These are phyloP conservation scores for Alectura lathami DNA, from an alignment of 2,113 vertebrate species.

Conservation along the genomic window DNA sequence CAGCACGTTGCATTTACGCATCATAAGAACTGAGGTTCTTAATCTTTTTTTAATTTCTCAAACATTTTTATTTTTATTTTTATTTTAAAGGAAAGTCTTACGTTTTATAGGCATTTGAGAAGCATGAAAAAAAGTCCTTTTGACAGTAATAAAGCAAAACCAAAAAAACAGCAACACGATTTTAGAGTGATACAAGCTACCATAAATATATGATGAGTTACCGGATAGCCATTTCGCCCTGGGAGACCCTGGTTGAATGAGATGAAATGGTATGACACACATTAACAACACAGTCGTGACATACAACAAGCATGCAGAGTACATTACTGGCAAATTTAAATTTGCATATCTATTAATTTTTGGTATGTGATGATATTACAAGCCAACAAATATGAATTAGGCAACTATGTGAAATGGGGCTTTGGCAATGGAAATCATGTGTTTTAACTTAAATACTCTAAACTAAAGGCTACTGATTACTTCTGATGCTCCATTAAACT, in stretches of 20 bases:
- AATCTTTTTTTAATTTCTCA: background rate
- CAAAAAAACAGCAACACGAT: background rate
- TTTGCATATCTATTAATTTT: background rate
- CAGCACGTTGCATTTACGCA: background rate
- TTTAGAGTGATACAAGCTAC: slow-evolving; percentile 15
- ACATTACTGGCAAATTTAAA: slow-evolving; percentile 5
- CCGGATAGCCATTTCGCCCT: slow-evolving; percentile 73
- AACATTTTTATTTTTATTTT: background rate
- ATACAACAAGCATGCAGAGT: slow-evolving; percentile 38
- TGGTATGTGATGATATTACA: background rate
- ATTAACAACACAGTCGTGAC: slow-evolving; percentile 60
- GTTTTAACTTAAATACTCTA: background rate
- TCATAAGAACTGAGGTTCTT: background rate
- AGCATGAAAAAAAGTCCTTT: background rate
- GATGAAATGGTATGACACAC: slow-evolving; percentile 70
- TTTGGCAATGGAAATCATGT: background rate
- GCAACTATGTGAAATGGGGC: background rate
- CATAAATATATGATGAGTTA: slow-evolving; percentile 56
- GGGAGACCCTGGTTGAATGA: slow-evolving; percentile 72
- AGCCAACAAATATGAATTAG: background rate
- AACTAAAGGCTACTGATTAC: background rate
- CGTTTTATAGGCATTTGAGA: background rate
- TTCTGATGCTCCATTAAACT: background rate
- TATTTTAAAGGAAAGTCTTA: background rate
- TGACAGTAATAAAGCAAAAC: background rate